These are phyloP conservation scores for Polyploca ridens DNA, from an alignment of 2,888 invertebrate genomes.

Conservation along the genomic window DNA sequence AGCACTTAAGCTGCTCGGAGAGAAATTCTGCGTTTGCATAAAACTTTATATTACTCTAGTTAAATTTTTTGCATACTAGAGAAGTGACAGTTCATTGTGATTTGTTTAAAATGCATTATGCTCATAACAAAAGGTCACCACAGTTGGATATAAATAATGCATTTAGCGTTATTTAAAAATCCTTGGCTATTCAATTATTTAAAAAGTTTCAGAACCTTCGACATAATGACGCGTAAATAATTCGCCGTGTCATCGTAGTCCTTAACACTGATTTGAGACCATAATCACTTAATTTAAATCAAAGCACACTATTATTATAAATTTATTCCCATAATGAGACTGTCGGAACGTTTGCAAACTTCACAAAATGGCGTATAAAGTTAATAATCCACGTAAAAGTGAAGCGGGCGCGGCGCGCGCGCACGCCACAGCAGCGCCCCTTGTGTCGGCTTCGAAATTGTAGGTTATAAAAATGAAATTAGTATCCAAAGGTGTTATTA, in stretches of 20 bases:
- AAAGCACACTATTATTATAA: slow-evolving; percentile 79
- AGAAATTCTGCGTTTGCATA: slow-evolving; percentile 59
- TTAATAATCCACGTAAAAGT: slow-evolving; percentile 83
- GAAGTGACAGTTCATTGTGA: slow-evolving; percentile 35
- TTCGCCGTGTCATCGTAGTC: slow-evolving; percentile 74
- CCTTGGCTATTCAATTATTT: slow-evolving; percentile 53
- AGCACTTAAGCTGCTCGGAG: slow-evolving; percentile 54
- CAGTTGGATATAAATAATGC: slow-evolving; percentile 35
- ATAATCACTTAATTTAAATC: slow-evolving; percentile 82
- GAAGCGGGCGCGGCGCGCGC: slow-evolving; percentile 71
- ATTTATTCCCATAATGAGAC: slow-evolving; percentile 79
- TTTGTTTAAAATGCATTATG: slow-evolving; percentile 45
- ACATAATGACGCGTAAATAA: slow-evolving; percentile 68
- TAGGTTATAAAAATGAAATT: slow-evolving; percentile 85
- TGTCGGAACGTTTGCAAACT: slow-evolving; percentile 81
- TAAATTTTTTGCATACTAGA: slow-evolving; percentile 50
- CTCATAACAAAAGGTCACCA: slow-evolving; percentile 34
- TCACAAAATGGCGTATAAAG: slow-evolving; percentile 83
- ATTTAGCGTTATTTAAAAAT: slow-evolving; percentile 49
- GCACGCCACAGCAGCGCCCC: slow-evolving; percentile 83
- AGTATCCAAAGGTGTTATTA: slow-evolving; percentile 84
- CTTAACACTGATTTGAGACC: slow-evolving; percentile 73
- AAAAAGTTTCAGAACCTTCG: slow-evolving; percentile 51
- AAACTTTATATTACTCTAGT: slow-evolving; percentile 74
- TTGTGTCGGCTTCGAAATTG: slow-evolving; percentile 84